Evolutionary conservation across 64 coral and sea anemone species (phyloP), one percentile per base, ranked within the genome.

Genomic region (Dendrophyllia cribrosa): DNA sequence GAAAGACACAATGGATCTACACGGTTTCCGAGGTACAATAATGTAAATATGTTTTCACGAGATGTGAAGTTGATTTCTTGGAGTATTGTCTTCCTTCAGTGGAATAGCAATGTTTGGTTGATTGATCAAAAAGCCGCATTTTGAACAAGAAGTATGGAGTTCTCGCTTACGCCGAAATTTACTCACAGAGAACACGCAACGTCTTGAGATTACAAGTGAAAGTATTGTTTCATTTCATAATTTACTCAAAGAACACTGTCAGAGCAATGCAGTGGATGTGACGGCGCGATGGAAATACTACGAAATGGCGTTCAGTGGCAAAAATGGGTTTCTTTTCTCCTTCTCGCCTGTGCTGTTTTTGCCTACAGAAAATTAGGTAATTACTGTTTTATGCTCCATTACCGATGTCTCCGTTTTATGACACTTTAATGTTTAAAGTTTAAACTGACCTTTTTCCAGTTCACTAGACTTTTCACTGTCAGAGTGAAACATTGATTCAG

Each of bases 301-400:
- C 16, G 34, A 47, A 84, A 15, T 15, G 45, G 72, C 20, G 17
- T 46, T 68, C 25, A 50, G 7, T 84, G 80, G 19, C 60, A 66
- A 67, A 66, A 26, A 84, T 84, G 43, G 43, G 16, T 67, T 2
- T 4, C 62, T n/a, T 10, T 63, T 46, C 17, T 84, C n/a, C 9
- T 84, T 21, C 44, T 66, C 8, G 44, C 46, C 63, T 84, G 46
- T 68, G 62, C 80, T 51, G 80, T 68, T 47, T 61, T 84, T 23
- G 80, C 46, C 80, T 84, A 84, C 61, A 65, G 60, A 51, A 50
- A 50, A 51, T 68, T 84, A n/a, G 80, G 80, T 84, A 84, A 84
- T 82, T 84, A 51, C 17, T 22, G 9, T 50, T 13, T 23, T 84
- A 67, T 4, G 10, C 20, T 56, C 53, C 75, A 77, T 5, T 11